These are phyloP conservation scores for Caenorhabditis sp. DNA, from an alignment of 2,888 invertebrate species.

Conservation along the genomic window DNA sequence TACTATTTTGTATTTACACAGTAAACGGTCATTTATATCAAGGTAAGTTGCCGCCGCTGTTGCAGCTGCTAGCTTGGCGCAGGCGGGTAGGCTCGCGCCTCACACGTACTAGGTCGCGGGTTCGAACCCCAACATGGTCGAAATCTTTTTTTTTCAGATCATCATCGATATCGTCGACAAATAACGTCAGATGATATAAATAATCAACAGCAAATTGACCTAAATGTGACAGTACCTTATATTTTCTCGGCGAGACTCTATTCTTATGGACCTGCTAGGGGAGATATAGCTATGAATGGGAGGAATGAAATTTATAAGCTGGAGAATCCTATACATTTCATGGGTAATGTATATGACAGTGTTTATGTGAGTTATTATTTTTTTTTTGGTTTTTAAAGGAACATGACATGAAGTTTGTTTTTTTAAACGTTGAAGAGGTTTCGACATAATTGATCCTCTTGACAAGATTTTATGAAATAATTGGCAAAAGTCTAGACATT, in stretches of 20 bases:
- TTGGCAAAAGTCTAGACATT: no score
- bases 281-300: slow-evolving; percentile 48
- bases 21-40: background rate
- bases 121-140: no score
- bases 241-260: slow-evolving; percentile 70
- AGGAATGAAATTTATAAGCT: slow-evolving; percentile 48
- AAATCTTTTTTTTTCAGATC: slow-evolving; percentile 30
- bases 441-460: no score
- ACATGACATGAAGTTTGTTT: background rate
- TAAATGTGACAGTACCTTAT: slow-evolving; percentile 70
- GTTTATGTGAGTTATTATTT: slow-evolving; percentile 59
- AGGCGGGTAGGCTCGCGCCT: no score
- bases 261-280: slow-evolving; percentile 63
- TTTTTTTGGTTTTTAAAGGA: background rate
- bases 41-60: no score
- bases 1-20: no score
- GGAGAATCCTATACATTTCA: slow-evolving; percentile 60
- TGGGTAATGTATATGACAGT: slow-evolving; percentile 59
- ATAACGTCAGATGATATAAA: slow-evolving; percentile 24
- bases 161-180: slow-evolving; percentile 43
- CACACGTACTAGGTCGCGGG: no score
- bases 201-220: slow-evolving; percentile 53
- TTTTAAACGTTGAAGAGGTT: no score
- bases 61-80: no score
- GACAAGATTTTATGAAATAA: no score